Percentiles rank a stretch among this genome's conserved stretches.
Evolutionary conservation across 2,113 vertebrate genomes (phyloP).

Genomic region (Piprites chloris): DNA sequence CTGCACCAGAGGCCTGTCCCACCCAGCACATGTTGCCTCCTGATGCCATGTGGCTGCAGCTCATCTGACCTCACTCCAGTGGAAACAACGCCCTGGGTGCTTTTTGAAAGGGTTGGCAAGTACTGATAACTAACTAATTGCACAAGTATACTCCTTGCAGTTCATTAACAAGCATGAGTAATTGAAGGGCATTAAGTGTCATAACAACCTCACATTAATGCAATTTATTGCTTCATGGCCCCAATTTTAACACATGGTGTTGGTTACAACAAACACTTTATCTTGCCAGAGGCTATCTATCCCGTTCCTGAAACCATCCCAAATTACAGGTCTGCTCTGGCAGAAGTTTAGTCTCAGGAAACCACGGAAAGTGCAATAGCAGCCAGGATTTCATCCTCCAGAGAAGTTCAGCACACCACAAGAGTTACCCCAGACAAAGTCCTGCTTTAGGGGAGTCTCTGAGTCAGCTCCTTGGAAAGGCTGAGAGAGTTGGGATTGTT

Average conservation of each 20-base stretch:
- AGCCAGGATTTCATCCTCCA: background rate
- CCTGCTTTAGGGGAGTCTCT: background rate
- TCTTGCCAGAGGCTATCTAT: background rate
- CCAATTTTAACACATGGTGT: background rate
- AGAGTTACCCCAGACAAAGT: background rate
- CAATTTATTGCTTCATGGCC: background rate
- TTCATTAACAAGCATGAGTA: background rate
- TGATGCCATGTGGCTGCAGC: background rate
- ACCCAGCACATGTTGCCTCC: background rate
- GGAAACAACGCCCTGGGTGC: background rate
- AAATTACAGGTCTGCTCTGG: background rate
- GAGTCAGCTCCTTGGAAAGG: background rate
- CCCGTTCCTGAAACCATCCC: background rate
- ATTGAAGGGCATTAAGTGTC: background rate
- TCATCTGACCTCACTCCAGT: rapidly evolving
- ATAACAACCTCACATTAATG: background rate
- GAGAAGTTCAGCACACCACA: background rate
- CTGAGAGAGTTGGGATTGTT: background rate
- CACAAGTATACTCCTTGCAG: background rate
- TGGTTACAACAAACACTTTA: background rate
- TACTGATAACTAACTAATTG: background rate
- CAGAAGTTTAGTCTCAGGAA: background rate
- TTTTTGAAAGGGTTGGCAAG: background rate
- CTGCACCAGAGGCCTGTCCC: background rate
- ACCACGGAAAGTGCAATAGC: background rate